These are phyloP conservation scores for Pterostichus madidus DNA, from an alignment of 2,888 invertebrate species.

Conservation along the genomic window DNA sequence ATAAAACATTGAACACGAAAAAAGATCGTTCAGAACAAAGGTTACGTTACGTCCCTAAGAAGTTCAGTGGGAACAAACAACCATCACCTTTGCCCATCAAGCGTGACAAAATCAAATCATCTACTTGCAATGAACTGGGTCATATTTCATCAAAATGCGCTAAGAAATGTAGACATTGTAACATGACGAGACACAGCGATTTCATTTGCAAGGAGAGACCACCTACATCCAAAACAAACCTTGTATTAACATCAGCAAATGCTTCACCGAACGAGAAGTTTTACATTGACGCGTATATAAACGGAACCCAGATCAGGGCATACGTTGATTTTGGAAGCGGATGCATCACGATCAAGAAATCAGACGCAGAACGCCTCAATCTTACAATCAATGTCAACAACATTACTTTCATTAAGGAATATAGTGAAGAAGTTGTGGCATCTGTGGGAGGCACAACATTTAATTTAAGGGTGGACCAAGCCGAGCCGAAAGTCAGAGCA, in stretches of 20 bases:
- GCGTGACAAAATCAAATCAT: no score
- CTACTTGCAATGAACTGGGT: constrained; percentile 3
- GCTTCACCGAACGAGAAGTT: constrained; percentile 23
- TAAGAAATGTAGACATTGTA: constrained; percentile 28
- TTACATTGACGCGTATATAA: no score
- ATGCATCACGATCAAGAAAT: constrained; percentile 18
- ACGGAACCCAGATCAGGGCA: no score
- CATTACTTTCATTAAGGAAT: no score
- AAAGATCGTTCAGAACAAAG: no score
- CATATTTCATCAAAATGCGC: constrained; percentile 21
- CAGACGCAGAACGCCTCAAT: background rate
- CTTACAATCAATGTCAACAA: constrained; percentile 7
- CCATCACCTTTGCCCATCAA: no score
- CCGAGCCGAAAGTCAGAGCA: constrained; percentile 62
- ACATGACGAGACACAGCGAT: constrained; percentile 9
- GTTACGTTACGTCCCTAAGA: no score
- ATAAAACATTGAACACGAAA: no score
- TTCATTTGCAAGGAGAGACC: background rate
- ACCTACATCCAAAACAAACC: background rate
- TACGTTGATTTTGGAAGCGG: no score
- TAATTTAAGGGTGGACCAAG: constrained; percentile 66
- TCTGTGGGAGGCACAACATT: constrained; percentile 36
- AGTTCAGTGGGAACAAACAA: no score
- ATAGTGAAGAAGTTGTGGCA: no score
- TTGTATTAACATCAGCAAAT: background rate